These are phyloP conservation scores for Semicossyphus pulcher DNA, from an alignment of 2,113 vertebrate genomes.

Conservation along the genomic window DNA sequence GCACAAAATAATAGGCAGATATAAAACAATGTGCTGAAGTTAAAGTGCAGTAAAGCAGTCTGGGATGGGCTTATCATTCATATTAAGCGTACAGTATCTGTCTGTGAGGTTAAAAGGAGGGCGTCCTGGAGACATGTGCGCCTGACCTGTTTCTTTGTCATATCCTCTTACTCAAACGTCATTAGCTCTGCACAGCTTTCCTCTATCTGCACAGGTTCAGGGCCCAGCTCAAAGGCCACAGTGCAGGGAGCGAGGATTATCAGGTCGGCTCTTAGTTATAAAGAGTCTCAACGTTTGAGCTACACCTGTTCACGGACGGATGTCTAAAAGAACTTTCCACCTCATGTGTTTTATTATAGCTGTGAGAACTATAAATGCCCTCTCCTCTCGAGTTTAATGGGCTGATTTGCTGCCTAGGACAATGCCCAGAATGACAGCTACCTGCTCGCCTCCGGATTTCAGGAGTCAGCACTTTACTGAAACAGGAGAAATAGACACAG, in stretches of 20 bases:
- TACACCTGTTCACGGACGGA: constrained; percentile 1
- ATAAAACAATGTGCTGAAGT: constrained; percentile 41
- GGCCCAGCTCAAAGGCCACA: constrained; percentile 34
- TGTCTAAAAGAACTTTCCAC: background rate
- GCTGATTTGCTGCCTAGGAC: background rate
- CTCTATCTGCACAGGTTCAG: constrained; percentile 25
- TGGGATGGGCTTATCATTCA: constrained; percentile 15
- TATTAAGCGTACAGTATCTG: constrained; percentile 31
- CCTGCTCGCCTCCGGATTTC: constrained; percentile 13
- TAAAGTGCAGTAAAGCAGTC: constrained; percentile 23
- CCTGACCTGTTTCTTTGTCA: constrained; percentile 59
- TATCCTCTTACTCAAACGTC: constrained; percentile 69
- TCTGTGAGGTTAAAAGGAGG: constrained; percentile 7
- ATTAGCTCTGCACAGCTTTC: constrained; percentile 55
- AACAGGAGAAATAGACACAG: constrained; percentile 26
- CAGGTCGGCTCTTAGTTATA: constrained; percentile 7
- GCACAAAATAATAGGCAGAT: constrained; percentile 33
- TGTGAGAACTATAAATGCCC: background rate
- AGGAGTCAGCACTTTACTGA: constrained; percentile 32
- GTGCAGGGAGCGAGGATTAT: constrained; percentile 52
- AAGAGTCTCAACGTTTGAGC: constrained; percentile 23
- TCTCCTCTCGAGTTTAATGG: constrained; percentile 4
- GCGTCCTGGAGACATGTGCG: constrained; percentile 1
- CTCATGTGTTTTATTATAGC: background rate
- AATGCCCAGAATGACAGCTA: constrained; percentile 17